Percentiles rank a stretch among this genome's conserved stretches.
These are phyloP conservation scores for Allacma fusca DNA, from an alignment of 2,888 invertebrate genomes.

Conservation along the genomic window DNA sequence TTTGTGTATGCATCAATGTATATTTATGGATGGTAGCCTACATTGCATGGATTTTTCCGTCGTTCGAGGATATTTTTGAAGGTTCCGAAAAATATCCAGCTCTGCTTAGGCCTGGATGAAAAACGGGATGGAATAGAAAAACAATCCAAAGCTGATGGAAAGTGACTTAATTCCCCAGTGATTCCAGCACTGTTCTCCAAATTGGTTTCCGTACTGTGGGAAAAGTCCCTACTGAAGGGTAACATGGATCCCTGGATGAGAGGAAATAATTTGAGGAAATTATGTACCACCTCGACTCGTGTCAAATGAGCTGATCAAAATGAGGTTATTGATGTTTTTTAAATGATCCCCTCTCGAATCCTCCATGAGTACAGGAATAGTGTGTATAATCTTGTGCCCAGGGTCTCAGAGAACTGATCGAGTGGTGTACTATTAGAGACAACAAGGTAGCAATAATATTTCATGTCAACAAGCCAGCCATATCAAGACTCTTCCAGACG, in stretches of 20 bases:
- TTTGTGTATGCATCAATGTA: too few relatives aligned
- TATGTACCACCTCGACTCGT: slow-evolving; percentile 16
- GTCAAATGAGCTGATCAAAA: not conserved
- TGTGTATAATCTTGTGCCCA: not conserved
- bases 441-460: slow-evolving; percentile 51
- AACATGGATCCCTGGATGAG: not conserved
- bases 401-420: not conserved
- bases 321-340: slow-evolving; percentile 22
- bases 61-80: too few relatives aligned
- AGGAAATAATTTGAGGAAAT: slow-evolving; percentile 19
- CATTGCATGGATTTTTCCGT: too few relatives aligned
- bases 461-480: slow-evolving; percentile 56
- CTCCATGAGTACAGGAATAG: not conserved
- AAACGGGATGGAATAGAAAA: too few relatives aligned
- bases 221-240: too few relatives aligned
- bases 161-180: too few relatives aligned
- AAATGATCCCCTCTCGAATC: slow-evolving; percentile 1
- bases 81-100: too few relatives aligned
- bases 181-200: too few relatives aligned
- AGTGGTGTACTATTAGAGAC: not conserved
- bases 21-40: too few relatives aligned
- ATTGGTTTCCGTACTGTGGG: too few relatives aligned
- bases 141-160: too few relatives aligned
- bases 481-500: not conserved
- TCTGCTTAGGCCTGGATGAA: too few relatives aligned